These are phyloP conservation scores for Burhinus oedicnemus DNA, from an alignment of 2,113 vertebrate genomes.

Conservation along the genomic window DNA sequence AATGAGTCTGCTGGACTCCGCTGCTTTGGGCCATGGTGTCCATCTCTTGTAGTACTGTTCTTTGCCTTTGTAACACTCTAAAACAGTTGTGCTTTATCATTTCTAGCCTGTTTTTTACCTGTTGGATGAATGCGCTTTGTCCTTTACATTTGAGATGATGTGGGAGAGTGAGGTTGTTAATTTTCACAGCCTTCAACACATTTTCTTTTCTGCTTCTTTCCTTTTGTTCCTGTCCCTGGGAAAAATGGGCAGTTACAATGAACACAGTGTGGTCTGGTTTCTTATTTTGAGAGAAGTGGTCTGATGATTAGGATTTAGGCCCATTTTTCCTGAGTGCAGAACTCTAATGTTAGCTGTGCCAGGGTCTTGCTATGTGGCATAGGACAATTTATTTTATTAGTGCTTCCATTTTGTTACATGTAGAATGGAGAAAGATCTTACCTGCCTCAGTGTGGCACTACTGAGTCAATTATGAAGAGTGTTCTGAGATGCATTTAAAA, in stretches of 20 bases:
- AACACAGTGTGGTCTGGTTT: neutral
- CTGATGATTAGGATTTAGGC: neutral
- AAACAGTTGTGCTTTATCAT: neutral
- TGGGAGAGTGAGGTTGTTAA: neutral
- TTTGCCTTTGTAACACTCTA: neutral
- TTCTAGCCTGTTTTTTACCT: neutral
- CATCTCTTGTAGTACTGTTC: neutral
- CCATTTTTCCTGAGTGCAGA: neutral
- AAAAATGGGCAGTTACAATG: neutral
- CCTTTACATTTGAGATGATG: neutral
- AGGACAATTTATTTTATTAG: neutral
- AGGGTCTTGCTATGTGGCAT: neutral
- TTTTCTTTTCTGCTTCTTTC: neutral
- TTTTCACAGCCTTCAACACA: neutral
- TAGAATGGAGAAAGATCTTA: neutral
- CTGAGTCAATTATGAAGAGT: neutral
- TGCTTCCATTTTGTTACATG: neutral
- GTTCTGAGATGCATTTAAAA: neutral
- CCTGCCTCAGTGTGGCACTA: slow-evolving; percentile 47
- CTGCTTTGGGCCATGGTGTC: neutral
- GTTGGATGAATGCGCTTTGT: neutral
- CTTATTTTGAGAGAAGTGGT: neutral
- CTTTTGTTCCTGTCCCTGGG: neutral
- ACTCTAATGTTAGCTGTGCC: neutral
- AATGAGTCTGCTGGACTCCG: neutral